These are phyloP conservation scores for Malacoctenus gilli DNA, from an alignment of 2,797 vertebrate genomes.

Conservation along the genomic window DNA sequence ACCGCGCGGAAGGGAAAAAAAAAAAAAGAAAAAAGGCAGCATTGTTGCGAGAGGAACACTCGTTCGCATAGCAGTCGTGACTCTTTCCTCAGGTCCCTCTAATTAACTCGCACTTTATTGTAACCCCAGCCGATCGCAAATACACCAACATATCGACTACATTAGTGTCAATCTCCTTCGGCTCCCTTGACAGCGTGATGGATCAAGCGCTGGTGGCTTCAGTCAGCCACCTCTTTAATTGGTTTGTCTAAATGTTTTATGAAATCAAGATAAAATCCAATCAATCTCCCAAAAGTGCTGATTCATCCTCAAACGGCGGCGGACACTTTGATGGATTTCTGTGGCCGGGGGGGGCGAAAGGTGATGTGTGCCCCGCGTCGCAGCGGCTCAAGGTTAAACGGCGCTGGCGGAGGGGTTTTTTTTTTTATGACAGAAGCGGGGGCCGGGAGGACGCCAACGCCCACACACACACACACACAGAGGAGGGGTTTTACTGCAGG, in stretches of 20 bases:
- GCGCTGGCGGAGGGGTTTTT: constrained; percentile 26
- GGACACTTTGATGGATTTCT: constrained; percentile 78
- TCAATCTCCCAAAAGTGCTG: constrained; percentile 75
- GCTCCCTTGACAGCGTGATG: constrained; percentile 73
- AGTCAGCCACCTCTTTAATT: constrained; percentile 78
- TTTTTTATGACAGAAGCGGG: constrained; percentile 44
- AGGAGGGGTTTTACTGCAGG: constrained; percentile 49
- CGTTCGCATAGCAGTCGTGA: constrained; percentile 35
- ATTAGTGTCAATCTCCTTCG: constrained; percentile 69
- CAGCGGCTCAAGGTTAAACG: constrained; percentile 78
- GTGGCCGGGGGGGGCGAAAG: constrained; percentile 58
- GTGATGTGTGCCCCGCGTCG: constrained; percentile 63
- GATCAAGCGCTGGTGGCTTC: constrained; percentile 75
- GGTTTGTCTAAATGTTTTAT: constrained; percentile 84
- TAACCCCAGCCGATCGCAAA: constrained; percentile 59
- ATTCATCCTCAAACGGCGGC: constrained; percentile 66
- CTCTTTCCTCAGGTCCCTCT: constrained; percentile 34
- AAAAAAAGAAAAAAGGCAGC: constrained; percentile 19
- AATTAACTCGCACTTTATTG: constrained; percentile 75
- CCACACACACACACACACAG: constrained; percentile 47
- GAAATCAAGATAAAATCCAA: constrained; percentile 81
- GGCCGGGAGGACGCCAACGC: constrained; percentile 1
- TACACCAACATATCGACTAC: constrained; percentile 74
- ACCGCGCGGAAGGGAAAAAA: too few species aligned
- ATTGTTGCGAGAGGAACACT: constrained; percentile 22